Conservation (phyloP, 2,888 invertebrate species). For the Drosophila leonis region DNA sequence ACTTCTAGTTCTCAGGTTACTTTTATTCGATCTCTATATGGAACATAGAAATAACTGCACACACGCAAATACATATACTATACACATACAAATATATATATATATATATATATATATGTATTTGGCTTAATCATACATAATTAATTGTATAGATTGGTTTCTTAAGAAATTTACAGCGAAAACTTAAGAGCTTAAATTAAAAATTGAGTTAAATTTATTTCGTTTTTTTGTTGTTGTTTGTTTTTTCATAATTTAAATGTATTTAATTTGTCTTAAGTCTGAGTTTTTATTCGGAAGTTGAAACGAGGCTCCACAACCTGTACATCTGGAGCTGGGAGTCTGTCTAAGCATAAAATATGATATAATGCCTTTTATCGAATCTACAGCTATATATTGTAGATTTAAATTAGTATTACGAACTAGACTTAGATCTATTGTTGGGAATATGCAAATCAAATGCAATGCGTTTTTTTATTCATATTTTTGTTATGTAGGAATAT, state of each 20-base stretch:
- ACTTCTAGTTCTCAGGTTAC: slow-evolving; percentile 47
- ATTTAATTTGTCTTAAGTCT: slow-evolving; percentile 49
- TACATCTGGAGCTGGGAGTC: slow-evolving; percentile 29
- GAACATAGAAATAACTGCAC: slow-evolving; percentile 44
- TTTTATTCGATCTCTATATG: slow-evolving; percentile 42
- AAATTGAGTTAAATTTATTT: slow-evolving; percentile 14
- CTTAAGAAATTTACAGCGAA: slow-evolving; percentile 52
- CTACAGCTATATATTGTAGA: slow-evolving; percentile 30
- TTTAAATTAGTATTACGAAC: slow-evolving; percentile 32
- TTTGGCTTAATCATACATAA: slow-evolving; percentile 28
- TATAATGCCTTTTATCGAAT: slow-evolving; percentile 58
- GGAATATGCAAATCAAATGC: slow-evolving; percentile 69
- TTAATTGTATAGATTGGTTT: slow-evolving; percentile 51
- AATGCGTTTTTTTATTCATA: slow-evolving; percentile 25
- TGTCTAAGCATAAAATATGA: slow-evolving; percentile 30
- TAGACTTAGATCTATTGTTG: slow-evolving; percentile 53
- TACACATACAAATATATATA: slow-evolving; percentile 15
- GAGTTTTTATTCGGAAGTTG: slow-evolving; percentile 56
- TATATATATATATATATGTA: slow-evolving; percentile 36
- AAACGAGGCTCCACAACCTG: slow-evolving; percentile 29
- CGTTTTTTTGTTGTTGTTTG: slow-evolving; percentile 3
- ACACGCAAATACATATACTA: slow-evolving; percentile 21
- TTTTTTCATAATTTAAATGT: slow-evolving; percentile 45
- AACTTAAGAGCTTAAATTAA: slow-evolving; percentile 44
- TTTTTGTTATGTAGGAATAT: slow-evolving; percentile 61